Evolutionary conservation across 2,113 vertebrate species (phyloP).

Genomic region (Ceratotherium simum): DNA sequence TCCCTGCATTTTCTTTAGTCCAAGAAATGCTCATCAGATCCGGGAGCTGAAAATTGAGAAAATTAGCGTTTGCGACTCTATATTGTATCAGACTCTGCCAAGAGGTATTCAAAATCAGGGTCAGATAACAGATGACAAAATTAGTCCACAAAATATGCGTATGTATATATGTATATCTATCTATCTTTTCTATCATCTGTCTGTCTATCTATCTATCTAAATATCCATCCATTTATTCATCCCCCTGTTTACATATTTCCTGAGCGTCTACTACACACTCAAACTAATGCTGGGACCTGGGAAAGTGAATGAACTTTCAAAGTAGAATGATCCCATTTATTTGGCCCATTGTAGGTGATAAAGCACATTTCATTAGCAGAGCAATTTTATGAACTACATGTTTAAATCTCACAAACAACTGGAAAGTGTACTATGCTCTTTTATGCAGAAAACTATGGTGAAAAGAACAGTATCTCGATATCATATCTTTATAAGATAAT

Average conservation of each 20-base stretch:
- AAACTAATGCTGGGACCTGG: background rate
- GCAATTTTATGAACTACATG: background rate
- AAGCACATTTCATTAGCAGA: background rate
- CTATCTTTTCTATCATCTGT: too few relatives aligned
- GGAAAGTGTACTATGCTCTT: background rate
- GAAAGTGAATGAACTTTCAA: background rate
- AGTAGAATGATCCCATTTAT: background rate
- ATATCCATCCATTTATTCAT: background rate
- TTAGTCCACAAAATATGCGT: background rate
- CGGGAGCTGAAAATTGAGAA: slow-evolving; percentile 9
- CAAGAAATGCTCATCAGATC: background rate
- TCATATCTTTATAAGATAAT: background rate
- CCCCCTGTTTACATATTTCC: background rate
- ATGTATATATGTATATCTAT: background rate
- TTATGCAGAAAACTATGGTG: background rate
- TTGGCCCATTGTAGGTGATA: background rate
- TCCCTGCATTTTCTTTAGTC: background rate
- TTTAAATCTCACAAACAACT: background rate
- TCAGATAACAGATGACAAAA: background rate
- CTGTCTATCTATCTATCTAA: background rate
- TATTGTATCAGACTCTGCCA: background rate
- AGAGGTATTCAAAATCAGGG: background rate
- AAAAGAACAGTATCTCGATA: background rate
- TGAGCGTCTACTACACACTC: background rate
- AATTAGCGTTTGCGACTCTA: background rate